Evolutionary conservation across 1,140 invertebrate genomes (phyloP), one percentile per base, ranked within the genome.

Genomic region (Popillia japonica): DNA sequence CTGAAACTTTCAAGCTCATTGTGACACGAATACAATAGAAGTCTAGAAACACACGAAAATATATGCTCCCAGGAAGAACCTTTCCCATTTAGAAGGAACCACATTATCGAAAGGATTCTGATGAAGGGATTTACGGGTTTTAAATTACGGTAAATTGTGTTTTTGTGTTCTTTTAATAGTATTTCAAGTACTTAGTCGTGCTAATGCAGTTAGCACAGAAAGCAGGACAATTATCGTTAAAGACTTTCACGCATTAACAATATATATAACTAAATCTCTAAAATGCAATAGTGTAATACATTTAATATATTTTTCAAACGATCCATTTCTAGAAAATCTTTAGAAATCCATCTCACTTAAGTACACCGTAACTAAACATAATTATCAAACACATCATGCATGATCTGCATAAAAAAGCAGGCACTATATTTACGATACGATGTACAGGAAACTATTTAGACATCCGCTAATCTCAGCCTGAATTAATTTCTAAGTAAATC

Each of bases 141-240:
- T 64, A 64, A 64, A 64, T 64, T 64, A 64, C 11, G 61, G 61
- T 10, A 64, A 64, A 64, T 64, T 64, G 61, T 64, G 61, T 64
- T 64, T 64, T 17, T 64, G 17, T 22, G 61, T 64, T 64, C 61
- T 64, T 64, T 64, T 22, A 64, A 22, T 22, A 27, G 61, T 64
- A 64, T 22, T 64, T 64, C 4, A 64, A 6, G 61, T 64, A 11
- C 17, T 64, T 20, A 6, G 10, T n/a, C 17, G 61, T 22, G 61
- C 61, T 64, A 64, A 64, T 64, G 17, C 23, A 64, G 6, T 64
- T 64, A 64, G 17, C 3, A 17, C 3, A 64, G 22, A 20, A 64
- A 64, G 8, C 10, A 9, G 17, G 17, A 27, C n/a, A 22, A 22
- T 64, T 0, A 22, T 64, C 17, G 11, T 64, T 17, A 27, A 27